phyloP scores from a whole-genome alignment of 2,113 vertebrate species.

The Pygathrix nemaeus region DNA sequence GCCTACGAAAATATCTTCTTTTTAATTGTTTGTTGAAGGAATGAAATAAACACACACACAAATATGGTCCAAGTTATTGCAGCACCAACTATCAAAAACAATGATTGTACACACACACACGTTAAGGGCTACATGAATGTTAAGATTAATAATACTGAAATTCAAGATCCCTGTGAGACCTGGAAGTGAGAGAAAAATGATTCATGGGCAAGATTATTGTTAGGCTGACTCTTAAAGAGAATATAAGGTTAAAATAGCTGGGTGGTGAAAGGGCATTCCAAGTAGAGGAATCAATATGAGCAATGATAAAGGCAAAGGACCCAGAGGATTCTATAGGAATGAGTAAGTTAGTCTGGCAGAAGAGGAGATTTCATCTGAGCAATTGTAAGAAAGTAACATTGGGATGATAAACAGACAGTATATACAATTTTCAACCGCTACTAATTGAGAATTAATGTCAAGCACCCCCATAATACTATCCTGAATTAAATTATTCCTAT shows the following conservation, averaged over 20 bases:
- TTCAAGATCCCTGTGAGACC: background rate
- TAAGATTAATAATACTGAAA: background rate
- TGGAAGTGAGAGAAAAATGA: background rate
- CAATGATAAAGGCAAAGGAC: background rate
- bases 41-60: background rate
- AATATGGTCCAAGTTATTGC: background rate
- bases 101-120: background rate
- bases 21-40: background rate
- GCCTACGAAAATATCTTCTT: background rate
- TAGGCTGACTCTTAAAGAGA: background rate
- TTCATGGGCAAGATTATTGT: background rate
- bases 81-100: background rate
- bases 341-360: background rate
- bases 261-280: background rate
- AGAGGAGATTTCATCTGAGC: background rate
- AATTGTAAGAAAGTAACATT: background rate
- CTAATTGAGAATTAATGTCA: background rate
- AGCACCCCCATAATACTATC: background rate
- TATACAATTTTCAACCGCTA: background rate
- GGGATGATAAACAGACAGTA: background rate
- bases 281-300: background rate
- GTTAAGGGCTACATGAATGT: background rate
- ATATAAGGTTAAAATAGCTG: background rate
- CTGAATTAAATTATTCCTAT: background rate
- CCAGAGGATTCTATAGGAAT: background rate